Evolutionary conservation across 1,140 invertebrate species (phyloP), one percentile per base, ranked within the genome.

Genomic region (Conus betulinus): DNA sequence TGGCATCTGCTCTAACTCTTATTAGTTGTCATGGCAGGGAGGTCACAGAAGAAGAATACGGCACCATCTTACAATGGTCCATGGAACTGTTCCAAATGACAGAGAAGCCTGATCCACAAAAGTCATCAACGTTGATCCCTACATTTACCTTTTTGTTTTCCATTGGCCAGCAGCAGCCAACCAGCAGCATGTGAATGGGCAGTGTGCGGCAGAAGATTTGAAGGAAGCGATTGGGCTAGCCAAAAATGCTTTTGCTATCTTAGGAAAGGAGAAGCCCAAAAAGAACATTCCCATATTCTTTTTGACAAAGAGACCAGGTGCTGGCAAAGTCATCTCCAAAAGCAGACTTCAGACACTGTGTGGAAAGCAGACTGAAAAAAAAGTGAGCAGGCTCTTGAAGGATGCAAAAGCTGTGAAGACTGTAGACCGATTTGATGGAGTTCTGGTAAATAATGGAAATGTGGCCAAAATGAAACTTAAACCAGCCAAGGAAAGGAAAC

Each of bases 111-210:
- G 55, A 84, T 15, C 20, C 13, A 7, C 84, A 84, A 27, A 57
- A 67, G 79, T 76, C 81, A 79, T 90, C n/a, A 71, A 91, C 25
- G 78, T 92, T 25, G 91, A 92, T 86, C 81, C 90, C 5, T 91
- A 84, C 76, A 71, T 92, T 63, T 91, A 88, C 63, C 76, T 90
- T 51, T 78, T 92, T 71, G 84, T 91, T 85, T 87, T 92, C 23
- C 88, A 91, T 60, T 92, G 91, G 90, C 91, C 91, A 81, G 89
- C 89, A 8, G n/a, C n/a, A n/a, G 76, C 83, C n/a, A 82, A 57
- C 55, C 88, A 84, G 57, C 39, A n/a, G 53, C 63, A 89, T 60
- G 71, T 52, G 52, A 17, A 27, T 55, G 67, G 27, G 6, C 81
- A 78, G 23, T 88, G 88, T 10, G 6, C 52, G 67, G 7, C 63